Evolutionary conservation across 2,888 invertebrate species (phyloP), one percentile per base, ranked within the genome.

Genomic region (Cremastinae sp.): DNA sequence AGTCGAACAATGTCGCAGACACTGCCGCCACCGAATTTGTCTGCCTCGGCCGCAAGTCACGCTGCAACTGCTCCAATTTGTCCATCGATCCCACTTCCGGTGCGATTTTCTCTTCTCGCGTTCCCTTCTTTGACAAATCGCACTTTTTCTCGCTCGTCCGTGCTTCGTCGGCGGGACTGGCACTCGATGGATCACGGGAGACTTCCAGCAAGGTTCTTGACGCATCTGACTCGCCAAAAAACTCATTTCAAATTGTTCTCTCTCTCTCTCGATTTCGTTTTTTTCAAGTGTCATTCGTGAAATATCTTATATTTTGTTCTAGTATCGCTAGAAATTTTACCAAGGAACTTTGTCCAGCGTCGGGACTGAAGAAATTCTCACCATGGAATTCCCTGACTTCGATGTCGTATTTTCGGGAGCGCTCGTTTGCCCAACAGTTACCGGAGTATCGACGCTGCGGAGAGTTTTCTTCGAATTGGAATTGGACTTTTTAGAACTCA

Each of bases 1-100:
- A 2, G 83, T 86, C 14, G 61, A 66, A 75, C 91, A 91, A 70
- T 90, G 87, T 34, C 83, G 84, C 71, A 89, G 73, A 82, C 93
- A 93, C 71, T 91, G 90, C 20, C 93, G 88, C 89, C 92, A 92
- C 22, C 93, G 87, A 78, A 91, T 92, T 80, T 92, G 88, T 18
- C 92, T 87, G 2, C 94, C 94, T 82, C 91, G 91, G 0, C 93
- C 94, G 83, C 94, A 94, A 28, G 91, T 91, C 0, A 93, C 93
- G 72, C 92, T 91, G 84, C 93, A 94, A n/a, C 91, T 88, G n/a
- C 92, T 91, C 93, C 93, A 94, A 12, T 90, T 84, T 2, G 91
- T 91, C 93, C 93, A 94, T 43, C 87, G 85, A 34, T 88, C 89
- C 91, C 91, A 91, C 70, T 86, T 87, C 16, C 77, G 79, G 10